A percentile compares a stretch with the other conserved stretches of the same genome.
phyloP scores from a whole-genome alignment of 2,113 vertebrate genomes.

The Colius striatus region DNA sequence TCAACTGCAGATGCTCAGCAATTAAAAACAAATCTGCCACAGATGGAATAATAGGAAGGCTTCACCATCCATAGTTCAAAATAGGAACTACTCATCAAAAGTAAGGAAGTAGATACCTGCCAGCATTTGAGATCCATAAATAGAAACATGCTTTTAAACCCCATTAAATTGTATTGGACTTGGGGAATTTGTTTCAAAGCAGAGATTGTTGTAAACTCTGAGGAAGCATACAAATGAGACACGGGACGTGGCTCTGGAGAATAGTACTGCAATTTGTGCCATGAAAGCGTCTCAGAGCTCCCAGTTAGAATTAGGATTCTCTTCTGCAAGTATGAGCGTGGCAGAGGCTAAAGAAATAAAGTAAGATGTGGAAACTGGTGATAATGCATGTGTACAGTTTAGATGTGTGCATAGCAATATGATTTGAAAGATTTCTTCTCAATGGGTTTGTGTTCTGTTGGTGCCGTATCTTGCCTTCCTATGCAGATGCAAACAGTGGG shows the following conservation, averaged over 20 bases:
- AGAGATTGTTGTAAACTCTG: conserved; percentile 1
- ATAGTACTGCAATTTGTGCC: not conserved
- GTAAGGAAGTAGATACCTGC: conserved; percentile 43
- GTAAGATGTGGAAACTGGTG: not conserved
- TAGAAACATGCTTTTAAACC: conserved; percentile 33
- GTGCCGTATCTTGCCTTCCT: not conserved
- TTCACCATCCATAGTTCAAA: conserved; percentile 1
- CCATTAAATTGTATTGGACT: conserved; percentile 11
- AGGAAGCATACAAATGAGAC: not conserved
- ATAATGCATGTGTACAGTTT: not conserved
- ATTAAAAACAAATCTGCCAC: conserved; percentile 61
- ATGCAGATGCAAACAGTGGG: not conserved
- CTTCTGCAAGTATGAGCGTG: not conserved
- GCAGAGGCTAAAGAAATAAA: not conserved
- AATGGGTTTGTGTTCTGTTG: not conserved
- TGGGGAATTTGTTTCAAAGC: conserved; percentile 35
- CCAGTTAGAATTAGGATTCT: not conserved
- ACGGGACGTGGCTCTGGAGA: not conserved
- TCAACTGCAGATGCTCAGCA: conserved; percentile 64
- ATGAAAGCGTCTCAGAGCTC: not conserved
- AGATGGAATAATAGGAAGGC: conserved; percentile 56
- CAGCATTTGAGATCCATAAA: conserved; percentile 39
- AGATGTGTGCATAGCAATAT: not conserved
- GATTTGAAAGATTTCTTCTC: not conserved
- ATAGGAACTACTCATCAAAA: conserved; percentile 34